A percentile compares a stretch with the other conserved stretches of the same genome.
phyloP scores from a whole-genome alignment of 2,113 vertebrate species.

The Phaethornis superciliosus region DNA sequence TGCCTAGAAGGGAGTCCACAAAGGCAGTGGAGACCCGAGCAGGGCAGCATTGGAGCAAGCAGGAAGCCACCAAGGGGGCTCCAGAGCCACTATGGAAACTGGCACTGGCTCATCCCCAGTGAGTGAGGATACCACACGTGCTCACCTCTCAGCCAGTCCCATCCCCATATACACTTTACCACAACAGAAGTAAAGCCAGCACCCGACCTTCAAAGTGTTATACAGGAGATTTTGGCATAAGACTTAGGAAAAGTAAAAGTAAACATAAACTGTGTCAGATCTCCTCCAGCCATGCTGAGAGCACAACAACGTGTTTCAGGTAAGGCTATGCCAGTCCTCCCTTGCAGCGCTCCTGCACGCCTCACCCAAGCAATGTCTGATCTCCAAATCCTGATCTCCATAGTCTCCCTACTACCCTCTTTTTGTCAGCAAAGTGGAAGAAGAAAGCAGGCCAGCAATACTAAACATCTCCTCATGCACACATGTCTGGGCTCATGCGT shows the following conservation, averaged over 20 bases:
- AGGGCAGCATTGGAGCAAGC: not conserved
- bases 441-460: not conserved
- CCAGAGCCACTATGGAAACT: not conserved
- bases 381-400: not conserved
- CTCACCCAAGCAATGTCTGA: not conserved
- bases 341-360: not conserved
- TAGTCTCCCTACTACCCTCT: not conserved
- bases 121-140: rapidly evolving
- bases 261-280: not conserved
- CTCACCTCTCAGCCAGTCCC: not conserved
- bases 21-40: rapidly evolving
- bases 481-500: rapidly evolving
- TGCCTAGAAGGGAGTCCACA: rapidly evolving
- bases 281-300: not conserved
- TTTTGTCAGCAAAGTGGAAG: not conserved
- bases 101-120: not conserved
- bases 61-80: not conserved
- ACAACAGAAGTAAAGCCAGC: not conserved
- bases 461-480: rapidly evolving
- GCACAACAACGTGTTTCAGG: not conserved
- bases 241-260: not conserved
- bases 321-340: rapidly evolving
- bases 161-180: not conserved
- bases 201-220: rapidly evolving
- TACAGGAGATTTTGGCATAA: rapidly evolving